phyloP scores from a whole-genome alignment of 2,888 invertebrate species.

The Odontothrips loti region DNA sequence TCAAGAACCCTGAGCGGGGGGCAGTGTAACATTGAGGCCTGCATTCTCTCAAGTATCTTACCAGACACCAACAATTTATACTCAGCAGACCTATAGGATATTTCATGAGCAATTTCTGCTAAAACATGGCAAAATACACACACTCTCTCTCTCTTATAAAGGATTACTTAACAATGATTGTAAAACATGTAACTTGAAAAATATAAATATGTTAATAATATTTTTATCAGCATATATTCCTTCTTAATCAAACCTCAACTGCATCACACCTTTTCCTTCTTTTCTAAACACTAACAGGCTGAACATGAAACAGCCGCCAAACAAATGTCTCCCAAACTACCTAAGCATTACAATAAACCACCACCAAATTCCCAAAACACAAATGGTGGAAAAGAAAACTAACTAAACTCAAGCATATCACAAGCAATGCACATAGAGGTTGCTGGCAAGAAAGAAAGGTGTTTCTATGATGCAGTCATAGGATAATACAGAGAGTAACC shows the following conservation, averaged over 20 bases:
- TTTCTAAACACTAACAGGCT: background rate
- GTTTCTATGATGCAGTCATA: background rate
- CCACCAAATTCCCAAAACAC: background rate
- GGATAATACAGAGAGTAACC: background rate
- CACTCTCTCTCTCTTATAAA: background rate
- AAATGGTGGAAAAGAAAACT: background rate
- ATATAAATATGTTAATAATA: slow-evolving; percentile 25
- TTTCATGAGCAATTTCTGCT: background rate
- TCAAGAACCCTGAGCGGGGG: background rate
- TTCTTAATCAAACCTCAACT: background rate
- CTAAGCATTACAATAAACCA: background rate
- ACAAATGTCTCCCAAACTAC: background rate
- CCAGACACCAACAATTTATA: background rate
- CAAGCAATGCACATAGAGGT: background rate
- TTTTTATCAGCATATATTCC: background rate
- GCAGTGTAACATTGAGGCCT: background rate
- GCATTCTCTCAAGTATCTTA: background rate
- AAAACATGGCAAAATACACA: background rate
- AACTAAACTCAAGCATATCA: background rate
- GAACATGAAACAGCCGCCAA: background rate
- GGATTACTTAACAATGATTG: background rate
- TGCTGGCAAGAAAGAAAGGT: slow-evolving; percentile 8
- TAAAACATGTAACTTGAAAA: slow-evolving; percentile 5
- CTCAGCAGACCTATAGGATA: background rate
- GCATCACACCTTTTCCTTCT: background rate